Base-by-base conservation (phyloP, 2,113 vertebrate genomes). In the Triplophysa tibetana region DNA sequence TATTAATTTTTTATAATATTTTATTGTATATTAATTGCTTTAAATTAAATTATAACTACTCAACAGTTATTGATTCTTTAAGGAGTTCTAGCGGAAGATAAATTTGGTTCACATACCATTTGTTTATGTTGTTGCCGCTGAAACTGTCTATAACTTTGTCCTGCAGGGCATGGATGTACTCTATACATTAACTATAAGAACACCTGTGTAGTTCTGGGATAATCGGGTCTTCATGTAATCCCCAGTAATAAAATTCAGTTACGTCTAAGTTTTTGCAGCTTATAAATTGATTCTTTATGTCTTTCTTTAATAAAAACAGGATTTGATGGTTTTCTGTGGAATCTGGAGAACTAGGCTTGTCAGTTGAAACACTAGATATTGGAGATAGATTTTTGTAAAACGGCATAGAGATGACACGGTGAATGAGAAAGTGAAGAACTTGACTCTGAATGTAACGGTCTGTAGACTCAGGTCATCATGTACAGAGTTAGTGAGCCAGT, bases 271-370 rank as follows among this genome's bases (percentile, higher is more conserved):
- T 79, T 88, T 88, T 87, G 74, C 78, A 75, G 81, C 81, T 70
- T 88, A 87, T 88, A 88, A 89, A 83, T 83, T 23, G 62, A 73
- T 78, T 84, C n/a, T 87, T 86, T 88, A 86, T 88, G 85, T 85
- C 86, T 79, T 65, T 41, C 67, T 90, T 88, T 88, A 90, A 92
- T 92, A 91, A 92, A 91, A 90, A 84, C 10, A 63, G 88, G 89
- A 90, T 45, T 45, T 45, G 9, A 11, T 45, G 43, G 9, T 45
- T 92, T 89, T 90, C 4, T 63, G 14, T 63, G 24, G 26, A 24
- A 63, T 24, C 11, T 13, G 2, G 61, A 14, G 13, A 24, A 62
- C 60, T 62, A 8, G 23, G 23, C 60, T 62, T 62, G 21, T 21
- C 60, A 63, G 7, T 23, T 26, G 61, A 24, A 62, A 29, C 61